phyloP scores from a whole-genome alignment of 2,113 vertebrate genomes.

The Conger conger region DNA sequence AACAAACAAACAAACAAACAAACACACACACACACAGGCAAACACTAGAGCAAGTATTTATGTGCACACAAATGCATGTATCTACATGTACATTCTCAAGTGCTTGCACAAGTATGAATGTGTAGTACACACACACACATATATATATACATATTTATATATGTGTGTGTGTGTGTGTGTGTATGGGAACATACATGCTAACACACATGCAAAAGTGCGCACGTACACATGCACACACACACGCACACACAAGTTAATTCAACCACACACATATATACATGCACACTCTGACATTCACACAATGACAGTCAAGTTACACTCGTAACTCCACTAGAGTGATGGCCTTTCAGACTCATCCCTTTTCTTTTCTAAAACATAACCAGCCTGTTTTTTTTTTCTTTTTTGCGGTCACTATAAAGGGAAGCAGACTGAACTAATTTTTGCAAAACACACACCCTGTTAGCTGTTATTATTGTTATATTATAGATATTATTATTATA shows the following conservation, averaged over 20 bases:
- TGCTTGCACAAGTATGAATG: conserved; percentile 29
- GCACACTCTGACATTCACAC: conserved; percentile 25
- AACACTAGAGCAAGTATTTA: conserved; percentile 25
- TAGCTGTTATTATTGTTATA: conserved; percentile 72
- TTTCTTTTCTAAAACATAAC: conserved; percentile 44
- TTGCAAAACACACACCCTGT: conserved; percentile 68
- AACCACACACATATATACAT: conserved; percentile 16
- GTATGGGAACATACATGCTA: conserved; percentile 26
- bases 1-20: conserved; percentile 37
- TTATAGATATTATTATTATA: conserved; percentile 65
- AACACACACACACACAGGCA: conserved; percentile 31
- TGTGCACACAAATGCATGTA: conserved; percentile 40
- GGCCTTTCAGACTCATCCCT: conserved; percentile 41
- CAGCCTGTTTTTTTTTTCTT: conserved; percentile 39
- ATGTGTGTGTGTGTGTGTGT: too few species aligned
- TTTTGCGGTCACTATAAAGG: conserved; percentile 67
- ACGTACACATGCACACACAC: conserved; percentile 26
- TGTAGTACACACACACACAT: conserved; percentile 22
- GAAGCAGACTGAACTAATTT: conserved; percentile 68
- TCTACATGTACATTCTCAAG: not conserved
- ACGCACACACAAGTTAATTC: conserved; percentile 31
- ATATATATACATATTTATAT: too few species aligned
- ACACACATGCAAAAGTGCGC: conserved; percentile 24
- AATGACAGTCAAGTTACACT: conserved; percentile 43
- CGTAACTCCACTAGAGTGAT: conserved; percentile 39